Conservation (phyloP, 53 echinoderm and acorn worm genomes). For the Echinarachnius parma region DNA sequence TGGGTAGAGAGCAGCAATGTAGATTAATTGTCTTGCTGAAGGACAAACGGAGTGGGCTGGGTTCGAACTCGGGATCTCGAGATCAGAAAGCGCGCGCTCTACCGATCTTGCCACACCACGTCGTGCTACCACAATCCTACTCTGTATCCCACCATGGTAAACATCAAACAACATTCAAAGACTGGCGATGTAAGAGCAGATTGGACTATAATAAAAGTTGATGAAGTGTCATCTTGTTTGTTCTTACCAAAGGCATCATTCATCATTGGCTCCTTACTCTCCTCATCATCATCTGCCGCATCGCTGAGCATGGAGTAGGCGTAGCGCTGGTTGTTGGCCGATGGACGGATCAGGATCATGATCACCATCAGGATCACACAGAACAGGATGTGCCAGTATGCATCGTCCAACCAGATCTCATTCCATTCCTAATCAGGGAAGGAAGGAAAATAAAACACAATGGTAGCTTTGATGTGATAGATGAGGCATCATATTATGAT, state of each 20-base stretch:
- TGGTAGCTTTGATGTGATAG: too few relatives aligned
- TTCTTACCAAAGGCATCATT: conserved; percentile 87
- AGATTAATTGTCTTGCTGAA: too few relatives aligned
- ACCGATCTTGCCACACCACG: too few relatives aligned
- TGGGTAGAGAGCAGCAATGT: too few relatives aligned
- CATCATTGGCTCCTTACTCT: conserved; percentile 88
- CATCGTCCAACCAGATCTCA: conserved; percentile 95
- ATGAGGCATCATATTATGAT: too few relatives aligned
- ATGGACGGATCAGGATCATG: conserved; percentile 80
- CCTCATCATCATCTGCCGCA: conserved; percentile 67
- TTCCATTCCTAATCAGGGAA: conserved; percentile 76
- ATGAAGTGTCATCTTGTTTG: not conserved
- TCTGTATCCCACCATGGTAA: too few relatives aligned
- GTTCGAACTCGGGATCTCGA: too few relatives aligned
- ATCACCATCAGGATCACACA: conserved; percentile 76
- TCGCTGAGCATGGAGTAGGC: conserved; percentile 88
- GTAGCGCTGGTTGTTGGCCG: conserved; percentile 94
- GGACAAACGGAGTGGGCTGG: too few relatives aligned
- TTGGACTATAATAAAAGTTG: not conserved
- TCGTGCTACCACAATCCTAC: too few relatives aligned
- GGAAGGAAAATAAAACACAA: too few relatives aligned
- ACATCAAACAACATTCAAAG: not conserved
- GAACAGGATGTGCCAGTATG: conserved; percentile 95
- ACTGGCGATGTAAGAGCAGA: not conserved
- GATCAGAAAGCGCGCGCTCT: too few relatives aligned